Evolutionary conservation across 2,113 vertebrate species (phyloP), one percentile per base, ranked within the genome.

Genomic region (Lepus americanus): DNA sequence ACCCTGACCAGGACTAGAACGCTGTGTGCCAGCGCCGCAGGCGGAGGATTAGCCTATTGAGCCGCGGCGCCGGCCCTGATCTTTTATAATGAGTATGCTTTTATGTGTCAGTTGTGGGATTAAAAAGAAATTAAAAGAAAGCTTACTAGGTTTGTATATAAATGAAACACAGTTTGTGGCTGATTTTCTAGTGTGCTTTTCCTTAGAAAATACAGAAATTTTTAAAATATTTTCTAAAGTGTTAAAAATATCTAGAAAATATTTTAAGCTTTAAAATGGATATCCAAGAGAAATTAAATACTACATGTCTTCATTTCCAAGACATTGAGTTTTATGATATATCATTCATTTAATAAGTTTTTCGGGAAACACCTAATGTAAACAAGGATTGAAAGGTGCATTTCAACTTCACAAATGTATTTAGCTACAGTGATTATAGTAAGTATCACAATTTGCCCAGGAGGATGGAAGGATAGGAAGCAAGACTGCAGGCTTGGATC

Each of bases 291-390:
- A 49, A 84, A 64, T 69, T 92, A 95, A 87, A 87, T 90, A 84
- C 25, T 69, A 84, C 11, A 72, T 44, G 23, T 49, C 25, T 78
- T 76, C 39, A 95, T 88, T 70, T 93, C 67, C 88, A 96, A 92
- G 87, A 87, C 76, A 90, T 2, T 88, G 63, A 90, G 90, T 59
- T 95, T 95, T 94, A 94, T 90, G 23, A 78, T 49, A 87, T 19
- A 79, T 20, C 29, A 86, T 81, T 81, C 73, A 92, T 96, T 93
- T 87, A 96, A 79, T 89, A 89, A 77, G 76, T 29, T 94, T 96
- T 93, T 80, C 55, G 87, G 86, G 39, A 67, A 84, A 39, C 39
- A 73, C 0, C 63, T 77, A 91, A n/a, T 74, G 12, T 25, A 64
- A 66, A 80, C 80, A 66, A 72, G 89, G 80, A 94, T 19, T 72